Percentiles rank a stretch among this genome's conserved stretches.
Conservation (phyloP, 2,113 vertebrate genomes). For the Tachycineta bicolor region DNA sequence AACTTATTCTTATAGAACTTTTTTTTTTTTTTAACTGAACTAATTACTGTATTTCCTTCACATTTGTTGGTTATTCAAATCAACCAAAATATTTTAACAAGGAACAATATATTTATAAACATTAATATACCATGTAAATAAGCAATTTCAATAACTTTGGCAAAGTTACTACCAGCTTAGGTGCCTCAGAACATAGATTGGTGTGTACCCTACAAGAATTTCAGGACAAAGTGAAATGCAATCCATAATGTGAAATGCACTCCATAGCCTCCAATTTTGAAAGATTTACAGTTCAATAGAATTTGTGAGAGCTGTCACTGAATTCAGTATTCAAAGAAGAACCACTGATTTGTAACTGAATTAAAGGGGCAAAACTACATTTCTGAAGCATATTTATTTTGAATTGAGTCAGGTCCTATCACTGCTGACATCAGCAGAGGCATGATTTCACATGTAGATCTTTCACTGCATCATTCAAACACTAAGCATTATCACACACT, state of each 20-base stretch:
- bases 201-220: not conserved
- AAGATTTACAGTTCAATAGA: not conserved
- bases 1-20: not conserved
- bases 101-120: not conserved
- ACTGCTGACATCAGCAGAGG: not conserved
- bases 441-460: fast-evolving
- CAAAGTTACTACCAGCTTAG: not conserved
- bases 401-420: not conserved
- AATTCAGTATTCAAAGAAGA: not conserved
- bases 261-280: not conserved
- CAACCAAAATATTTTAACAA: not conserved
- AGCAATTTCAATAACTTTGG: not conserved
- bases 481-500: not conserved
- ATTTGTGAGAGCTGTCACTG: not conserved
- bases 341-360: not conserved
- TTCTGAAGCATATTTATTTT: not conserved
- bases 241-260: not conserved
- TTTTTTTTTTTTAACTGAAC: not conserved
- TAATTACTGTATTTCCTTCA: not conserved
- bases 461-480: not conserved
- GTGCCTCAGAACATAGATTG: not conserved
- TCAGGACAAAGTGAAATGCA: not conserved
- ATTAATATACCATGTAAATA: not conserved
- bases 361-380: not conserved
- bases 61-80: not conserved